These are phyloP conservation scores for Rhinopomastus cyanomelas DNA, from an alignment of 2,113 vertebrate genomes.

Conservation along the genomic window DNA sequence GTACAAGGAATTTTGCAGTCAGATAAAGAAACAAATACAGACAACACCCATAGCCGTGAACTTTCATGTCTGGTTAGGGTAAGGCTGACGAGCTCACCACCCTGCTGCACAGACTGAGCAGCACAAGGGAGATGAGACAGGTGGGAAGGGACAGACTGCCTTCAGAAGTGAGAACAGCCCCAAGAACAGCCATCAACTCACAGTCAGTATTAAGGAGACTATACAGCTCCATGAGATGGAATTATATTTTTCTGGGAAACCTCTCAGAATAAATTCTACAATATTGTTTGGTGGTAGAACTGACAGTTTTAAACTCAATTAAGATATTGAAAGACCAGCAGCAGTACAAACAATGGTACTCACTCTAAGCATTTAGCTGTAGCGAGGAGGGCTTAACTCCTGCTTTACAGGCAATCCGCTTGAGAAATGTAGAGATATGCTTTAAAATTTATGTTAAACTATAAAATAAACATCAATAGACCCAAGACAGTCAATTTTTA, in stretches of 20 bases:
- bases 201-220: accelerated
- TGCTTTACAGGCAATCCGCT: not conserved
- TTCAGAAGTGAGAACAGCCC: not conserved
- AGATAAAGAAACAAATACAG: not conserved
- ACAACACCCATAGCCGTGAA: not conserved
- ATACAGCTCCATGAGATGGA: accelerated
- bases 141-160: not conserved
- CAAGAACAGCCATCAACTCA: not conserved
- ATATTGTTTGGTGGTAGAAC: not conserved
- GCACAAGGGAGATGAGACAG: accelerated
- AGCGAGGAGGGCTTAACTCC: not conserved
- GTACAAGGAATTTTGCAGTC: not conserved
- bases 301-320: not conserved
- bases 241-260: not conserved
- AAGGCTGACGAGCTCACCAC: not conserved
- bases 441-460: not conserved
- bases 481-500: not conserved
- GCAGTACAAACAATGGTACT: not conserved
- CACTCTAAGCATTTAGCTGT: not conserved
- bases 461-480: not conserved
- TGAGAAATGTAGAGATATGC: not conserved
- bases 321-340: not conserved
- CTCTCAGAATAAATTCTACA: not conserved
- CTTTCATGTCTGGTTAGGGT: accelerated
- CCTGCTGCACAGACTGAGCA: not conserved